These are phyloP conservation scores for Cygnus buccinator DNA, from an alignment of 2,113 vertebrate genomes.

Conservation along the genomic window DNA sequence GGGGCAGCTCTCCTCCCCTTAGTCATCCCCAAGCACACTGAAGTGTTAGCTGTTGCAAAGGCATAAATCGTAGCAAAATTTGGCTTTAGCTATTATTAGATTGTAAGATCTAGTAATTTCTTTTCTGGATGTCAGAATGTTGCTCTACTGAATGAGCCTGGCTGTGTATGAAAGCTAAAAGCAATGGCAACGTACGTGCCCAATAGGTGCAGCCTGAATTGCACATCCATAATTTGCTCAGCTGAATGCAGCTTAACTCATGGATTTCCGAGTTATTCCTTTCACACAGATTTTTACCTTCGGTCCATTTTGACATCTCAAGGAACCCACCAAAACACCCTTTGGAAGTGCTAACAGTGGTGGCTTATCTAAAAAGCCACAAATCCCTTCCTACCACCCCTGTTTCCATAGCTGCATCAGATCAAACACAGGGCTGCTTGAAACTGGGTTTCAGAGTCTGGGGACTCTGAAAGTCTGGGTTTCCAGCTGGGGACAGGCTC, in stretches of 20 bases:
- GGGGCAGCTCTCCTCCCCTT: not conserved
- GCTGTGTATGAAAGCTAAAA: rapidly evolving
- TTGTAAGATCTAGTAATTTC: not conserved
- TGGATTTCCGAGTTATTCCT: not conserved
- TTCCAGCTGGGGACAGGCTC: not conserved
- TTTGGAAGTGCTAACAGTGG: not conserved
- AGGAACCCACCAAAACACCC: not conserved
- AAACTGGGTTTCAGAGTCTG: not conserved
- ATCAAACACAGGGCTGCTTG: not conserved
- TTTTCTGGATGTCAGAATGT: not conserved
- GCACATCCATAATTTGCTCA: not conserved
- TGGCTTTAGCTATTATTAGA: too few relatives aligned
- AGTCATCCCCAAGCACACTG: not conserved
- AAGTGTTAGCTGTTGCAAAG: not conserved
- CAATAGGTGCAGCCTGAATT: not conserved
- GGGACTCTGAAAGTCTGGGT: too few relatives aligned
- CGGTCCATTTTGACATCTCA: not conserved
- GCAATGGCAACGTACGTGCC: not conserved
- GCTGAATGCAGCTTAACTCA: not conserved
- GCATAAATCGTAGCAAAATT: not conserved
- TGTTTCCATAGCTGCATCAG: not conserved
- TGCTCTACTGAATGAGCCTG: not conserved
- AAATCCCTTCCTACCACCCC: not conserved
- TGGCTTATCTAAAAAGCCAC: not conserved
- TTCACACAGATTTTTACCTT: not conserved